Percentiles rank a stretch among this genome's conserved stretches.
Evolutionary conservation across 2,797 vertebrate species (phyloP).

Genomic region (Coregonus sp.): DNA sequence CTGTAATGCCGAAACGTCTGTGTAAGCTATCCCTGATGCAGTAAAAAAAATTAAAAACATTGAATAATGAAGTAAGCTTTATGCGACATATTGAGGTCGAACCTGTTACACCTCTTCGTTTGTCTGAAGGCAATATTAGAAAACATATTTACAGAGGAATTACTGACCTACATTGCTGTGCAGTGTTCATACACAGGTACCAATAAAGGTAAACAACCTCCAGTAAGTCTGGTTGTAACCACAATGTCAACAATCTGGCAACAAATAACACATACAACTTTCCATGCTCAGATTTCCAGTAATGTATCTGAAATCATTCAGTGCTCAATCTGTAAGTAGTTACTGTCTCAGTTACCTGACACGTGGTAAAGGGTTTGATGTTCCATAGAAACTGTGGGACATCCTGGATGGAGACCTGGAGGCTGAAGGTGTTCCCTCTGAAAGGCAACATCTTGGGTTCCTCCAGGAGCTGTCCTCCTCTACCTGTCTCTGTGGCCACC

Average conservation of each 20-base stretch:
- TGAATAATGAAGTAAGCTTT: too few species aligned
- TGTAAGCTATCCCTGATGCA: too few species aligned
- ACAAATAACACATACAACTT: background rate
- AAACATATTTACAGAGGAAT: background rate
- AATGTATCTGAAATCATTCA: background rate
- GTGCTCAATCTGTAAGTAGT: background rate
- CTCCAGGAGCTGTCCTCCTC: slow-evolving; percentile 91
- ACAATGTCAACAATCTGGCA: background rate
- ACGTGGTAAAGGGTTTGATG: slow-evolving; percentile 97
- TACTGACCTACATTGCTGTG: background rate
- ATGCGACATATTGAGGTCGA: too few species aligned
- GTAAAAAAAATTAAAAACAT: too few species aligned
- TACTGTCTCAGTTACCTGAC: slow-evolving; percentile 83
- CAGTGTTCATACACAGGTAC: slow-evolving; percentile 33
- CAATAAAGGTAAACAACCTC: slow-evolving; percentile 15
- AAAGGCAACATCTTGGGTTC: slow-evolving; percentile 94
- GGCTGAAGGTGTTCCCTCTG: slow-evolving; percentile 90
- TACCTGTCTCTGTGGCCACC: slow-evolving; percentile 86
- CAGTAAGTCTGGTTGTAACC: background rate
- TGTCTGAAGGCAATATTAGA: too few species aligned
- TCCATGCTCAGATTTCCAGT: too few species aligned
- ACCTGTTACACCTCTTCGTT: too few species aligned
- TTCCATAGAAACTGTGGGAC: slow-evolving; percentile 96
- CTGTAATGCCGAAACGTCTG: too few species aligned
- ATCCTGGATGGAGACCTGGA: slow-evolving; percentile 96